phyloP scores from a whole-genome alignment of 2,113 vertebrate species.

The Ptilorrhoa leucosticta region DNA sequence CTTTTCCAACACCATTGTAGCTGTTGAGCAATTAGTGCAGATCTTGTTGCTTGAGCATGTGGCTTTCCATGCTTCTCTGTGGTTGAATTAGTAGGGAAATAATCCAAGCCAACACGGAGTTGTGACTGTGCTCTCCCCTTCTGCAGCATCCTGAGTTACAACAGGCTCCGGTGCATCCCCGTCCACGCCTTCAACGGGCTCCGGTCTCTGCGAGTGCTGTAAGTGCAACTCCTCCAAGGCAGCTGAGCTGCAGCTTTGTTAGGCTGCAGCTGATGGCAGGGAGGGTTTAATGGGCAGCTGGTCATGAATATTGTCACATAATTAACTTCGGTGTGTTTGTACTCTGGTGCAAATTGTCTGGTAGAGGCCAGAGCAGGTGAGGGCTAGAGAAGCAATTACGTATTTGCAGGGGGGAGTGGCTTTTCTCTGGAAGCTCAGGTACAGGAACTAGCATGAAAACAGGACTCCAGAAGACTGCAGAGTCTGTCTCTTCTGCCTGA shows the following conservation, averaged over 20 bases:
- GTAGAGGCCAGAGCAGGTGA: not conserved
- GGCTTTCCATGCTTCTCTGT: not conserved
- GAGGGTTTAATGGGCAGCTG: not conserved
- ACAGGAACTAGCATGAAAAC: not conserved
- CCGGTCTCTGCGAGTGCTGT: constrained; percentile 90
- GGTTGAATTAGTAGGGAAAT: not conserved
- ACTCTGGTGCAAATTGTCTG: not conserved
- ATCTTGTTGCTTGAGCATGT: not conserved
- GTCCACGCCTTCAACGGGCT: constrained; percentile 89
- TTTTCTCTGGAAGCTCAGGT: not conserved
- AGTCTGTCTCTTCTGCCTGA: not conserved
- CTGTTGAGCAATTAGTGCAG: not conserved
- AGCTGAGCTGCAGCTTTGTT: not conserved
- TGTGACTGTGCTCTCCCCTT: not conserved
- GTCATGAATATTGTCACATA: not conserved
- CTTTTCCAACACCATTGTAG: not conserved
- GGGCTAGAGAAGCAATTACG: not conserved
- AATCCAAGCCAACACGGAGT: not conserved
- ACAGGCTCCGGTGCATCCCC: constrained; percentile 90
- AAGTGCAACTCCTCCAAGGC: constrained; percentile 65
- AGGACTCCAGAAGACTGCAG: not conserved
- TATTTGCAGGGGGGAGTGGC: not conserved
- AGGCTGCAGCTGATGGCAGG: not conserved
- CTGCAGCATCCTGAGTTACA: constrained; percentile 93
- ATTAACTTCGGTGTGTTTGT: not conserved